A percentile compares a stretch with the other conserved stretches of the same genome.
Evolutionary conservation across 2,113 vertebrate species (phyloP).

Genomic region (Tupaia chinensis): DNA sequence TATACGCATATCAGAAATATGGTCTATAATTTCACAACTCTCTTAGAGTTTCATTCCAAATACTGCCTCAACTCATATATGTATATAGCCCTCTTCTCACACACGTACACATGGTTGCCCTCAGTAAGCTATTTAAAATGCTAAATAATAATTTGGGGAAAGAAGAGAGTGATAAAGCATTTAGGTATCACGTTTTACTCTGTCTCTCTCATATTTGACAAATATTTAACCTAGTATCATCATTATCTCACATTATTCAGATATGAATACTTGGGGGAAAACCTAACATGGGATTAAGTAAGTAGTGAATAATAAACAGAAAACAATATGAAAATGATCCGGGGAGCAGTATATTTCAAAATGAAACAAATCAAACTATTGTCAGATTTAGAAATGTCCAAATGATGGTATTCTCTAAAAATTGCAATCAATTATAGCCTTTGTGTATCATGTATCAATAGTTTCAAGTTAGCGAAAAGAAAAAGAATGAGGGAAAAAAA

Average conservation of each 20-base stretch:
- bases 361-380: not conserved
- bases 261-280: not conserved
- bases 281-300: not conserved
- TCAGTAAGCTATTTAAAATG: not conserved
- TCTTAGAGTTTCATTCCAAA: not conserved
- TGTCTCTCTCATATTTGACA: not conserved
- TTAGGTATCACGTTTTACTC: not conserved
- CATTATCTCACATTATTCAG: not conserved
- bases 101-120: not conserved
- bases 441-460: accelerated
- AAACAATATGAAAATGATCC: not conserved
- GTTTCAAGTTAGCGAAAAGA: not conserved
- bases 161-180: not conserved
- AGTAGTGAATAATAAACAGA: not conserved
- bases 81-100: not conserved
- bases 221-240: not conserved
- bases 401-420: not conserved
- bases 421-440: not conserved
- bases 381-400: not conserved
- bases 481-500: not conserved
- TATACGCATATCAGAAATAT: not conserved
- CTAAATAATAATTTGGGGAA: not conserved
- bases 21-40: not conserved
- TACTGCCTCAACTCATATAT: not conserved
- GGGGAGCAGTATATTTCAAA: not conserved